Base-by-base conservation (phyloP, 2,888 invertebrate genomes). In the Chloroclystis v-ata region DNA sequence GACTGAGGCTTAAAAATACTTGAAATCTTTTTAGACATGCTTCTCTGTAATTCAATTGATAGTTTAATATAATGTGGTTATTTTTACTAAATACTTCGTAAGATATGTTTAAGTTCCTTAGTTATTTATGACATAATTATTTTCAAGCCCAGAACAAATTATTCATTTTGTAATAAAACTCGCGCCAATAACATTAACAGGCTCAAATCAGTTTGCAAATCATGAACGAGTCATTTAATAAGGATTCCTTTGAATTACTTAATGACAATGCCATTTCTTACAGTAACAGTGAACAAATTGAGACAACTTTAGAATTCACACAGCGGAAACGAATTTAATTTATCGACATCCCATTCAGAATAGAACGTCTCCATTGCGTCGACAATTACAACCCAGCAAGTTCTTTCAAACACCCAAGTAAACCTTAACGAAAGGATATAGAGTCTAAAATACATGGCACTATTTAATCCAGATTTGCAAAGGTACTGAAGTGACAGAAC, bases 251-350 rank as follows among this genome's bases (percentile, higher is more conserved):
- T 53, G 61, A 65, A 63, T 75, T 70, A 74, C 61, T 61, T 59
- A 59, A 62, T 60, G 62, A 56, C 66, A 70, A 73, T 72, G 65
- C 45, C 10, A 46, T 25, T 54, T 62, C 62, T 66, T 78, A 63
- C 75, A 55, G 57, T 69, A 72, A 76, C 66, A 67, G 77, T 75
- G 65, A 82, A 86, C 84, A 85, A 85, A 86, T 85, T 83, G 81
- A 82, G 81, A 79, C 69, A 73, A 82, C 82, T 77, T 80, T 75
- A 68, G 75, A 78, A 81, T 76, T 82, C 78, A 76, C 75, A 75
- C 70, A 72, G 85, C 85, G 84, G 85, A 86, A 86, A 77, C 78
- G 64, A 82, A 86, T 86, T 86, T 85, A 84, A 86, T 87, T 87
- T 87, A 87, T 87, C 69, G 85, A 82, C 72, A 75, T 78, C 78